These are phyloP conservation scores for Felis catus DNA, from an alignment of 2,113 vertebrate species.

Conservation along the genomic window F.catus_Fca126_mat1.0 CM031421.1:31248001-31248500, in stretches of 20 bases:
- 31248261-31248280: background rate
- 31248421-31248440: background rate
- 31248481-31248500: background rate
- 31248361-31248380: background rate
- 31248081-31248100: background rate
- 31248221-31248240: background rate
- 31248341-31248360: background rate
- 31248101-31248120: background rate
- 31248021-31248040: background rate
- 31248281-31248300: background rate
- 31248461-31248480: background rate
- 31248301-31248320: background rate
- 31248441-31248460: background rate
- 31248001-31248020: background rate
- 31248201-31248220: background rate
- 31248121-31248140: background rate
- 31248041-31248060: background rate
- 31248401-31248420: background rate
- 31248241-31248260: background rate
- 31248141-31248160: too few relatives aligned
- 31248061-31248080: background rate
- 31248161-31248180: background rate
- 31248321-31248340: background rate
- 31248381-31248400: fast-evolving
- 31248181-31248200: background rate